Conservation (phyloP, 1,140 invertebrate species). For the Homarus americanus region DNA sequence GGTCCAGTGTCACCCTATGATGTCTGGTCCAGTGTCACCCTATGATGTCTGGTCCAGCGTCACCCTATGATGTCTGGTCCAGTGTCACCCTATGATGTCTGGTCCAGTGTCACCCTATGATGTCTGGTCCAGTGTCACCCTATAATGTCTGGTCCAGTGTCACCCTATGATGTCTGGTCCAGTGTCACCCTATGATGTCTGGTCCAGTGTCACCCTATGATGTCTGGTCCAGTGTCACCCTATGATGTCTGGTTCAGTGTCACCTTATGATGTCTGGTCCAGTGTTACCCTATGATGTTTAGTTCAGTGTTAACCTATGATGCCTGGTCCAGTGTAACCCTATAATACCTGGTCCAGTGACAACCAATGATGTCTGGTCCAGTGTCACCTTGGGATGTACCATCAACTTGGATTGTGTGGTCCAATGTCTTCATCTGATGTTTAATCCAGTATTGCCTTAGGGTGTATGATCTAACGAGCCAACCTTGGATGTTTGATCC, state of each 20-base stretch:
- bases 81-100: too few relatives aligned
- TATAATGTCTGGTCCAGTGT: background rate
- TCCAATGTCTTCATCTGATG: background rate
- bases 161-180: background rate
- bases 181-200: background rate
- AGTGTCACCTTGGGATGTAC: background rate
- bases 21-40: too few relatives aligned
- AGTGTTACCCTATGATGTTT: background rate
- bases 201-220: background rate
- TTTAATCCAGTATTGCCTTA: background rate
- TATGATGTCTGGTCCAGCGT: too few relatives aligned
- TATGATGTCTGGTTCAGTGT: background rate
- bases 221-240: background rate
- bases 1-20: background rate
- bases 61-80: too few relatives aligned
- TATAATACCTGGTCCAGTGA: background rate
- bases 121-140: background rate
- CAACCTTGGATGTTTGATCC: background rate
- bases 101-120: background rate
- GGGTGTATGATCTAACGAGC: background rate
- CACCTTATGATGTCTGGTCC: background rate
- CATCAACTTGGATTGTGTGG: too few relatives aligned
- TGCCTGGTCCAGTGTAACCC: background rate
- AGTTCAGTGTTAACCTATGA: background rate
- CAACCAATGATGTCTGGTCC: background rate